Conservation (phyloP, 2,797 vertebrate species). For the Amblyopsis hoosieri region DNA sequence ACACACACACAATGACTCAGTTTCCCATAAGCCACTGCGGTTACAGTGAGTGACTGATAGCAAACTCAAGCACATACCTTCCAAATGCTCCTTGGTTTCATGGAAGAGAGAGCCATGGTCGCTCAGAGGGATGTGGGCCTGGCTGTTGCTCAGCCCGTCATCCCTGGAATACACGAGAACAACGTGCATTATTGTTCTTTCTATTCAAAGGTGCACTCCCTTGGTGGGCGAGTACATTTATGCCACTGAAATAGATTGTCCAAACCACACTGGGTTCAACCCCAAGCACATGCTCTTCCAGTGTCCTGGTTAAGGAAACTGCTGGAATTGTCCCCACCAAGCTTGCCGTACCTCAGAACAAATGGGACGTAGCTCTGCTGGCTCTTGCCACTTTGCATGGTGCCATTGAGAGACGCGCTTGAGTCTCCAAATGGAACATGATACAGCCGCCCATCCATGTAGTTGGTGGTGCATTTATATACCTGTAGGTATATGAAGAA, state of each 20-base stretch:
- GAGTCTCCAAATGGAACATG: conserved; percentile 86
- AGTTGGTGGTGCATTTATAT: conserved; percentile 83
- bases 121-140: conserved; percentile 78
- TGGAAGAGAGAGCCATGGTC: conserved; percentile 83
- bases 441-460: conserved; percentile 82
- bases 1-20: neutral
- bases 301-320: too few relatives aligned
- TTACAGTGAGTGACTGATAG: too few relatives aligned
- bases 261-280: too few relatives aligned
- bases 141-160: conserved; percentile 83
- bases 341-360: conserved; percentile 80
- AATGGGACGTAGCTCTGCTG: conserved; percentile 95
- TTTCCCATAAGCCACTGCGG: neutral
- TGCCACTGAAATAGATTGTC: too few relatives aligned
- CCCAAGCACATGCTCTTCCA: too few relatives aligned
- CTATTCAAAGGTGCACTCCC: too few relatives aligned
- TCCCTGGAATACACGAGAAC: conserved; percentile 77
- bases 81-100: conserved; percentile 74
- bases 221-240: too few relatives aligned
- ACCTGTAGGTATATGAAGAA: conserved; percentile 62
- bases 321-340: neutral
- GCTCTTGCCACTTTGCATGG: conserved; percentile 90
- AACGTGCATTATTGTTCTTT: neutral
- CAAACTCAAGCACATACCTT: too few relatives aligned
- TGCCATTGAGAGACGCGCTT: conserved; percentile 86